A percentile compares a stretch with the other conserved stretches of the same genome.
Conservation (phyloP, 2,797 vertebrate genomes). For the Cercopithecus neglectus region DNA sequence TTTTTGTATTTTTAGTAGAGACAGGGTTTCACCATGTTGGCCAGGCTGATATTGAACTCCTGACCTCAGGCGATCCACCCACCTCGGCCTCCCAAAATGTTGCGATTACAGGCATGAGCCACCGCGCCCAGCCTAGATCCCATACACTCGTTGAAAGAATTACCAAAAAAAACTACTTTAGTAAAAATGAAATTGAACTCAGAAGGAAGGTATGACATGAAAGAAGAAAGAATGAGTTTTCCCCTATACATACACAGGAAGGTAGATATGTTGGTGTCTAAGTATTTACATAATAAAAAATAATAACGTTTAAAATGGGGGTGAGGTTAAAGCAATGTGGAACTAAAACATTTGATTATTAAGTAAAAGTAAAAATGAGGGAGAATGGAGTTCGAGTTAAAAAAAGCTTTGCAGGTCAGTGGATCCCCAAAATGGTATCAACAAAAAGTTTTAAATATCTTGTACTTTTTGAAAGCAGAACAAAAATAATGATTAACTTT, state of each 20-base stretch:
- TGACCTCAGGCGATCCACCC: too few relatives aligned
- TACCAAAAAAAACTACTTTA: neutral
- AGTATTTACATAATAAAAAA: neutral
- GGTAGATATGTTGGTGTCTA: neutral
- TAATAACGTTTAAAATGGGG: neutral
- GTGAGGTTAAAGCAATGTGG: neutral
- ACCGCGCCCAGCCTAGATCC: rapidly evolving
- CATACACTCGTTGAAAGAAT: neutral
- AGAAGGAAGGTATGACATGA: neutral
- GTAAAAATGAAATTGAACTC: neutral
- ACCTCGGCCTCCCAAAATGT: too few relatives aligned
- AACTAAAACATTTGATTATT: neutral
- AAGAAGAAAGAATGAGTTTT: neutral
- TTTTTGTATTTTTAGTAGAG: too few relatives aligned
- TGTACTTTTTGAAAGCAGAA: neutral
- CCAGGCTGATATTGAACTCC: too few relatives aligned
- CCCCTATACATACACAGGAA: neutral
- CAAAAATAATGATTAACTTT: neutral
- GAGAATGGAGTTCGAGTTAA: neutral
- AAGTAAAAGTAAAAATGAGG: neutral
- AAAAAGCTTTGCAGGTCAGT: too few relatives aligned
- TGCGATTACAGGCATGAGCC: too few relatives aligned
- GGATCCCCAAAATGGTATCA: too few relatives aligned
- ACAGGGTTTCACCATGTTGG: too few relatives aligned
- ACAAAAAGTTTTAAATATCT: neutral